A percentile compares a stretch with the other conserved stretches of the same genome.
Evolutionary conservation across 2,113 vertebrate species (phyloP).

Genomic region (Nettapus auritus): DNA sequence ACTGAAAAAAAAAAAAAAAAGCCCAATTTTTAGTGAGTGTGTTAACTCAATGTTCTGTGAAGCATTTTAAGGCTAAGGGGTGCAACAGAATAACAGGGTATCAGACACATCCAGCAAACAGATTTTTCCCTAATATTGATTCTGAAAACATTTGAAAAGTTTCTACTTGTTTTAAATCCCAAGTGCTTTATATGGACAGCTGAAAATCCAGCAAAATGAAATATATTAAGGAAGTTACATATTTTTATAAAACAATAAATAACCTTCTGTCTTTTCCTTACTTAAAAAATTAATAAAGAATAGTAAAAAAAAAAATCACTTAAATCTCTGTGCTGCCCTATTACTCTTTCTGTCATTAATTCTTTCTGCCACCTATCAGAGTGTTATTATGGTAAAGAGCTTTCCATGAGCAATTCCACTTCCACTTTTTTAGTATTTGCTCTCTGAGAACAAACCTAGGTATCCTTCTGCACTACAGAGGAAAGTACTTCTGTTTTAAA

Average conservation of each 20-base stretch:
- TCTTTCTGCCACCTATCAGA: neutral
- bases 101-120: neutral
- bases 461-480: neutral
- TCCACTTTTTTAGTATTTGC: neutral
- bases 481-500: neutral
- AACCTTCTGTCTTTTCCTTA: neutral
- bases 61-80: neutral
- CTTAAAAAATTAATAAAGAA: neutral
- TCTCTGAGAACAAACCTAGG: neutral
- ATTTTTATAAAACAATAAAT: neutral
- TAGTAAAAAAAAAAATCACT: neutral
- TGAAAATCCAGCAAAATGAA: neutral
- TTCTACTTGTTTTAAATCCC: neutral
- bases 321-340: neutral
- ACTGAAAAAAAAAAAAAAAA: neutral
- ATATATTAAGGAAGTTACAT: neutral
- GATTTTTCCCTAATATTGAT: neutral
- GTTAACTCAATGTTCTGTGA: neutral
- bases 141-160: neutral
- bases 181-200: neutral
- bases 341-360: neutral
- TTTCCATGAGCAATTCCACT: neutral
- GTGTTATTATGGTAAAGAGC: neutral
- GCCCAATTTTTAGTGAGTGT: neutral
- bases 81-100: neutral